Evolutionary conservation across 2,797 vertebrate species (phyloP), one percentile per base, ranked within the genome.

Genomic region (Danionella dracula): DNA sequence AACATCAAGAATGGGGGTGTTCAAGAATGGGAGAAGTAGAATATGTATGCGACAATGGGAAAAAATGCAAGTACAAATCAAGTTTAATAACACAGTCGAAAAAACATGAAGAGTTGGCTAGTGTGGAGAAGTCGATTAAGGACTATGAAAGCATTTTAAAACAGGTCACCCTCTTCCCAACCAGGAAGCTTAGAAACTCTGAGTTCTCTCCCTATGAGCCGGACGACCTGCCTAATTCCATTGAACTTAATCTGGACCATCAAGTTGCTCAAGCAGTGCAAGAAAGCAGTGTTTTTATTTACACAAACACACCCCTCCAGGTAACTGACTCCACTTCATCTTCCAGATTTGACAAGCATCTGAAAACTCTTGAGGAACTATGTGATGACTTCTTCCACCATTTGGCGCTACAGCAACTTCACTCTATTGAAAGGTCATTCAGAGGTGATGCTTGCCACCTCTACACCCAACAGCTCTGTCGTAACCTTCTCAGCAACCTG

Each of bases 341-440:
- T 65, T 86, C 86, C 68, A 90, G 85, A 79, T 92, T 93, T 10
- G 93, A 95, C 79, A 90, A 86, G 53, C 88, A 77, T 17, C 83
- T 99, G 75, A 99, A 99, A 84, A 88, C 90, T 0, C 81, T 99
- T 44, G 88, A 94, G 44, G 94, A 97, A 53, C 93, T 99, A 13
- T 97, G 94, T 12, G 94, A 97, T 7, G 17, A 80, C 53, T 95
- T 94, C 72, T 97, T 94, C 81, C 92, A 96, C 76, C 87, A 86
- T 1, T 88, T 95, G 71, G 94, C 89, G 8, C 83, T 93, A 51
- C 91, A 93, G 45, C 92, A 95, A 82, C 83, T 99, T 7, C 83
- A 79, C 4, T 86, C 87, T 65, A 86, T 89, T 0, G 94, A 98
- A 78, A 90, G 79, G 27, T 87, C 83, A 42, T 94, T 98, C 48